phyloP scores from a whole-genome alignment of 2,797 vertebrate genomes.

The Chiloscyllium punctatum region DNA sequence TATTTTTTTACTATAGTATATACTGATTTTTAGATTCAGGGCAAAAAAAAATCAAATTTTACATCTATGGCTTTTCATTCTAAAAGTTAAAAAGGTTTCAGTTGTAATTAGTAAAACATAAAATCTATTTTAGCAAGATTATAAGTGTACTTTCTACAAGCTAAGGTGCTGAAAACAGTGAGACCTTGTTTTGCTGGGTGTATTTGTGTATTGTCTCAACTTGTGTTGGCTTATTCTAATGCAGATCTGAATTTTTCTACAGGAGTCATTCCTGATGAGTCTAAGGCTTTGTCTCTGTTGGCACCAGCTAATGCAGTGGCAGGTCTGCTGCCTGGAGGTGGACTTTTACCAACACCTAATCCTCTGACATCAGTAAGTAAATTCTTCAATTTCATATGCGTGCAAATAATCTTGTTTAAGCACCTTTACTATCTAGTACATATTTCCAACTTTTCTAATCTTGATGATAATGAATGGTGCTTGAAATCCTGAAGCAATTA shows the following conservation, averaged over 20 bases:
- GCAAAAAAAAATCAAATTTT: conserved; percentile 61
- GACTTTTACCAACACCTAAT: conserved; percentile 94
- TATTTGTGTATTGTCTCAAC: conserved; percentile 62
- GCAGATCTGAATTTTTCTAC: conserved; percentile 64
- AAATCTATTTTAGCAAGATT: conserved; percentile 73
- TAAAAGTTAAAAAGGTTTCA: conserved; percentile 48
- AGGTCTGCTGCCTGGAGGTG: conserved; percentile 95
- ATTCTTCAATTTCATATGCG: background rate
- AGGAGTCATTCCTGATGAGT: conserved; percentile 99
- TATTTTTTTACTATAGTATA: conserved; percentile 65
- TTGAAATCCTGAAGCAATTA: background rate
- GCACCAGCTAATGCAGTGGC: conserved; percentile 98
- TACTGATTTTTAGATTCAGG: conserved; percentile 73
- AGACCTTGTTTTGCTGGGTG: conserved; percentile 66
- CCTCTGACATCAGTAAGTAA: conserved; percentile 79
- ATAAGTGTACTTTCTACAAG: conserved; percentile 76
- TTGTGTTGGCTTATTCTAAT: conserved; percentile 57
- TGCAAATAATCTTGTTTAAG: conserved; percentile 10
- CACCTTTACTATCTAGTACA: background rate
- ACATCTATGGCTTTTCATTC: conserved; percentile 69
- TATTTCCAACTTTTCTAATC: background rate
- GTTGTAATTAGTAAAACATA: conserved; percentile 57
- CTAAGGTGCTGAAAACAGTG: conserved; percentile 66
- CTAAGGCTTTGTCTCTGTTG: conserved; percentile 97
- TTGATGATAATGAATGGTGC: background rate